A percentile compares a stretch with the other conserved stretches of the same genome.
phyloP scores from a whole-genome alignment of 1,140 invertebrate genomes.

The Habropoda laboriosa region DNA sequence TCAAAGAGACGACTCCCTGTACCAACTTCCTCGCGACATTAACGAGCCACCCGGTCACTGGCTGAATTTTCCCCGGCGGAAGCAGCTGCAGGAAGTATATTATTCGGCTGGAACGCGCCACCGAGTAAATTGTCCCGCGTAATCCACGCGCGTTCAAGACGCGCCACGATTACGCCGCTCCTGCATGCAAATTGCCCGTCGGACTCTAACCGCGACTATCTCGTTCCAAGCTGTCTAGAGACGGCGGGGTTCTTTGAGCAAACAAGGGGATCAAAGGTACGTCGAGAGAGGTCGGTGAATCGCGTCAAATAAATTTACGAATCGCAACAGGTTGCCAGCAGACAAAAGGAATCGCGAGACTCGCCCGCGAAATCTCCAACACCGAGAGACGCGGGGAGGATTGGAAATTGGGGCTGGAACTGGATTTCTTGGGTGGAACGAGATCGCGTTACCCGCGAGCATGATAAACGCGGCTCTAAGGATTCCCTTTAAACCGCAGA shows the following conservation, averaged over 20 bases:
- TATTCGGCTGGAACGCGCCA: conserved; percentile 19
- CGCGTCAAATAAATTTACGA: conserved; percentile 26
- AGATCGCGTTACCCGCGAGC: conserved; percentile 63
- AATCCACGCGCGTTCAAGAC: not conserved
- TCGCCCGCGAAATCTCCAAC: not conserved
- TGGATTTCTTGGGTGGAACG: conserved; percentile 18
- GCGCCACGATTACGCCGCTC: not conserved
- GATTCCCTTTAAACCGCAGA: conserved; percentile 72
- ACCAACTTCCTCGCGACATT: conserved; percentile 17
- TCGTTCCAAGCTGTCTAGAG: not conserved
- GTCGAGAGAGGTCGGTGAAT: not conserved
- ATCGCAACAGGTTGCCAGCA: conserved; percentile 20
- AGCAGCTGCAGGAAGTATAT: conserved; percentile 31
- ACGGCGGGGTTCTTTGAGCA: not conserved
- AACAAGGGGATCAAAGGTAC: not conserved
- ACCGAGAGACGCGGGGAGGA: conserved; percentile 1
- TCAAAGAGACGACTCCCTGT: not conserved
- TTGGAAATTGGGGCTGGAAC: not conserved
- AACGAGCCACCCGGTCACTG: conserved; percentile 17
- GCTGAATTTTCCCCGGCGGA: conserved; percentile 3
- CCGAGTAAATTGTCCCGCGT: conserved; percentile 2
- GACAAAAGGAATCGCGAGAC: not conserved
- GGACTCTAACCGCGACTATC: too few species aligned
- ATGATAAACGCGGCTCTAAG: conserved; percentile 64
- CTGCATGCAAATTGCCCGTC: conserved; percentile 15